Percentiles rank a stretch among this genome's conserved stretches.
phyloP scores from a whole-genome alignment of 1,140 invertebrate species.

The Leptinotarsa defecta region DNA sequence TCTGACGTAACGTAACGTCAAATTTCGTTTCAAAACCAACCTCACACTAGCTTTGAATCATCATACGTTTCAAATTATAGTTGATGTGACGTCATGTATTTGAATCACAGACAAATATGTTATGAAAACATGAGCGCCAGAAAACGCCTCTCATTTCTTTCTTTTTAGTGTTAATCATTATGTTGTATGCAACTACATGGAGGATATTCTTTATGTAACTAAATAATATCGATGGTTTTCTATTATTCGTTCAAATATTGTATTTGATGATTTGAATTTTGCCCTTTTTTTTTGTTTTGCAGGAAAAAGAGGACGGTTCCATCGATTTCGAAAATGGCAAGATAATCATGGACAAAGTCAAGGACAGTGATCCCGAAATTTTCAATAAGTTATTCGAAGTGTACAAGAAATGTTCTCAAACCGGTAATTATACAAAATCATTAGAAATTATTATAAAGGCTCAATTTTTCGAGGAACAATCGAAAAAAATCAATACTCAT shows the following conservation, averaged over 20 bases:
- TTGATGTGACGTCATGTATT: too few relatives aligned
- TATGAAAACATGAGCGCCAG: too few relatives aligned
- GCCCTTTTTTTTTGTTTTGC: background rate
- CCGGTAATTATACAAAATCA: constrained; percentile 19
- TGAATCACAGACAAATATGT: too few relatives aligned
- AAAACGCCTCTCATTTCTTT: background rate
- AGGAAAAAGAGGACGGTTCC: constrained; percentile 36
- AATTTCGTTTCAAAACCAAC: too few relatives aligned
- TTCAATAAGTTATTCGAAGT: constrained; percentile 28
- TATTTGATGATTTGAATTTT: background rate
- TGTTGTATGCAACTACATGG: background rate
- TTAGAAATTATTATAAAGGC: background rate
- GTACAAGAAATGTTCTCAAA: constrained; percentile 28
- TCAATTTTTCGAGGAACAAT: background rate
- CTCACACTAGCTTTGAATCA: too few relatives aligned
- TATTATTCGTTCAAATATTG: background rate
- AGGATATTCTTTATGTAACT: background rate
- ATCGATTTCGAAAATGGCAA: constrained; percentile 28
- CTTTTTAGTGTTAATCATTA: background rate
- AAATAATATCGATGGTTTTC: background rate
- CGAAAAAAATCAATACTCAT: background rate
- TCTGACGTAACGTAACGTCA: too few relatives aligned
- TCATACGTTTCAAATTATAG: too few relatives aligned
- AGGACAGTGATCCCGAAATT: constrained; percentile 32
- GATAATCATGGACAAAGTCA: constrained; percentile 26